phyloP scores from a whole-genome alignment of 2,797 vertebrate species.

The Danio jaintianensis region DNA sequence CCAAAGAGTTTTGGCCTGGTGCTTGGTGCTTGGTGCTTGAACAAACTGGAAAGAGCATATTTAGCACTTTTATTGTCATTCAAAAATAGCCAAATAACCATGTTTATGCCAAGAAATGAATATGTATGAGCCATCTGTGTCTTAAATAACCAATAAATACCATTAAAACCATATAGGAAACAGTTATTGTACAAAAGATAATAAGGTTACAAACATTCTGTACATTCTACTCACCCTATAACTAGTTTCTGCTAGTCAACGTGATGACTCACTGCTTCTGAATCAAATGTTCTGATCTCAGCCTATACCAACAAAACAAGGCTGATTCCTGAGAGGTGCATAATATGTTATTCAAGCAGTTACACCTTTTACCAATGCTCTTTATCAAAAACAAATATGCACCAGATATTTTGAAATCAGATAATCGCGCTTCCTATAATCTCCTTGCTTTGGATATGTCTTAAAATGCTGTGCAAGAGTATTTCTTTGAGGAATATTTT shows the following conservation, averaged over 20 bases:
- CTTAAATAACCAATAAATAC: not conserved
- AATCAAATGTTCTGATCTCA: conserved; percentile 8
- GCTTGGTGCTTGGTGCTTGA: not conserved
- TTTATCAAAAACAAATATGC: conserved; percentile 3
- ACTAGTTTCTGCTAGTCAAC: not conserved
- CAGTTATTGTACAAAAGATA: not conserved
- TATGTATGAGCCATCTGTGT: not conserved
- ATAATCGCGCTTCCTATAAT: not conserved
- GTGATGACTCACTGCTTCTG: conserved; percentile 25
- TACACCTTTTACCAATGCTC: not conserved
- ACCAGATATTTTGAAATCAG: conserved; percentile 2
- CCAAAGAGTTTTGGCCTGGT: conserved; percentile 2
- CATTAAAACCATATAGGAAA: too few species aligned
- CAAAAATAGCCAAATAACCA: not conserved
- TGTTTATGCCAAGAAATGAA: not conserved
- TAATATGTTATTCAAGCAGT: not conserved
- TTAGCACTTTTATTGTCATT: not conserved
- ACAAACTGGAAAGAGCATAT: not conserved
- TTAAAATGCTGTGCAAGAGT: not conserved
- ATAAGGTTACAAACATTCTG: conserved; percentile 3
- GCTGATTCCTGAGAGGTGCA: not conserved
- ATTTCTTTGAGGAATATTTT: conserved; percentile 3
- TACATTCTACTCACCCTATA: not conserved
- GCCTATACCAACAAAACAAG: conserved; percentile 7
- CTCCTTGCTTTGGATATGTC: not conserved